A percentile compares a stretch with the other conserved stretches of the same genome.
Evolutionary conservation across 2,888 invertebrate genomes (phyloP).

Genomic region (Melinaea marsaeus): DNA sequence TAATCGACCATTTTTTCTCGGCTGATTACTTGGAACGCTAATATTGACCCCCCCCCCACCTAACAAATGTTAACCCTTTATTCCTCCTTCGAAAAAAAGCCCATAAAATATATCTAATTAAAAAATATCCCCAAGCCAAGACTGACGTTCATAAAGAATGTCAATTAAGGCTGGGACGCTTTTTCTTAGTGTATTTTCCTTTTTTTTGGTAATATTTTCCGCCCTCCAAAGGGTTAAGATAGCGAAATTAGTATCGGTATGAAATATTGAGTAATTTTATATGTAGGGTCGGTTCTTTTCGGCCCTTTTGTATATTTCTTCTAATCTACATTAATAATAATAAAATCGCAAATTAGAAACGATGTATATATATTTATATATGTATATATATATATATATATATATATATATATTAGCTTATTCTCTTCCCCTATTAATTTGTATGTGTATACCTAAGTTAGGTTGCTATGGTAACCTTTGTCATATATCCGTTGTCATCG

Average conservation of each 20-base stretch:
- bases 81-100: conserved; percentile 75
- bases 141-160: conserved; percentile 79
- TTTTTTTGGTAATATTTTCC: conserved; percentile 55
- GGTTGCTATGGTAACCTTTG: too few relatives aligned
- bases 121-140: conserved; percentile 78
- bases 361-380: too few relatives aligned
- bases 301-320: conserved; percentile 39
- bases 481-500: too few relatives aligned
- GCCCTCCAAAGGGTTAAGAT: conserved; percentile 76
- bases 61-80: conserved; percentile 78
- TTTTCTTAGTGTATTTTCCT: conserved; percentile 52
- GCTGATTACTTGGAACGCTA: conserved; percentile 76
- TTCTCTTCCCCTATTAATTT: too few relatives aligned
- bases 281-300: conserved; percentile 48
- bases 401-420: too few relatives aligned
- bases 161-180: conserved; percentile 74
- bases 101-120: conserved; percentile 80
- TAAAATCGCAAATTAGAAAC: conserved; percentile 36
- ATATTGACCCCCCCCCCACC: conserved; percentile 73
- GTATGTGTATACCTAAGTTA: too few relatives aligned
- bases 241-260: conserved; percentile 77
- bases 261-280: conserved; percentile 78
- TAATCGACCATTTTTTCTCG: conserved; percentile 77
- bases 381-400: too few relatives aligned
- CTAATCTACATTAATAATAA: conserved; percentile 46